Evolutionary conservation across 2,113 vertebrate species (phyloP).

Genomic region (Ptychochromis oligacanthus): DNA sequence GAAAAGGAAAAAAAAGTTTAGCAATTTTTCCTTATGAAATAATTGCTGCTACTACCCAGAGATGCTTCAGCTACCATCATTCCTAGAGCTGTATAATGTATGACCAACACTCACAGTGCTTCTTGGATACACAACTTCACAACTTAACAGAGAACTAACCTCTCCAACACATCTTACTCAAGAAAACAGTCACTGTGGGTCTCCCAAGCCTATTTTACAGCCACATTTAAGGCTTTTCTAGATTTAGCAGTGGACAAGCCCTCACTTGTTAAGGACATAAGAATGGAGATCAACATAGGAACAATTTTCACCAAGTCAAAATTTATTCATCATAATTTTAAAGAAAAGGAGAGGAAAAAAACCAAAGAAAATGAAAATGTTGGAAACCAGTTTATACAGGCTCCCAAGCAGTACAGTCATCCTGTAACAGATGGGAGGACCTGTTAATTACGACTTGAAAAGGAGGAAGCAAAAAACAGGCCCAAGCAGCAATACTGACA

Average conservation of each 20-base stretch:
- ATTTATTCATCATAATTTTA: neutral
- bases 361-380: neutral
- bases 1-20: too few species aligned
- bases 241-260: neutral
- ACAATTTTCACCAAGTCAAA: neutral
- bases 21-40: too few species aligned
- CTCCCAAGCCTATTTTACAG: neutral
- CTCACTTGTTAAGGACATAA: neutral
- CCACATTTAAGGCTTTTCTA: neutral
- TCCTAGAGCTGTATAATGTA: neutral
- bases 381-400: neutral
- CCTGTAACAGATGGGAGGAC: neutral
- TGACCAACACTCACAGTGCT: neutral
- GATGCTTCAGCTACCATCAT: neutral
- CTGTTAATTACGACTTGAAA: neutral
- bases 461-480: neutral
- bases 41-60: neutral
- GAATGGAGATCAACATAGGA: neutral
- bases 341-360: neutral
- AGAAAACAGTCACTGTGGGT: neutral
- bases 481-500: neutral
- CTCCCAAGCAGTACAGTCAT: neutral
- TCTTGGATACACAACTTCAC: neutral
- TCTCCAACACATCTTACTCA: neutral
- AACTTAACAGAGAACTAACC: neutral